Evolutionary conservation across 2,888 invertebrate species (phyloP).

Genomic region (Dysmachus trigonus): DNA sequence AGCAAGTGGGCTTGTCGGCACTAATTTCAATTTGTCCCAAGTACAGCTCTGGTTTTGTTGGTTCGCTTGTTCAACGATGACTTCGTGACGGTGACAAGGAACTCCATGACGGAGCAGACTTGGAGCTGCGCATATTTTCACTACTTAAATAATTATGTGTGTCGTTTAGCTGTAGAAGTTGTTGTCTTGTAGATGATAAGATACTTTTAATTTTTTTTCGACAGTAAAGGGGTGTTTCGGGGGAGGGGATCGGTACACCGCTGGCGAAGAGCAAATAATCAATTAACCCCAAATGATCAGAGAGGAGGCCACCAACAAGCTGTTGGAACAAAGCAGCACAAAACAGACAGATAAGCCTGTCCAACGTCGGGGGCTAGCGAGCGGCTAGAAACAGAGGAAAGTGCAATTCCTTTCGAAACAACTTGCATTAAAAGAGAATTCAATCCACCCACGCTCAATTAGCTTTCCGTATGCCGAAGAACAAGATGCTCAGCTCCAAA

Average conservation of each 20-base stretch:
- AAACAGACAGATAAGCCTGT: not conserved
- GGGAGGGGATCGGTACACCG: not conserved
- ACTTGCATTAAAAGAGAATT: not conserved
- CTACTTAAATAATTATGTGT: not conserved
- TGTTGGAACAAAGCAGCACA: not conserved
- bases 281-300: slow-evolving; percentile 32
- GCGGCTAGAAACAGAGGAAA: not conserved
- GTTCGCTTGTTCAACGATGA: not conserved
- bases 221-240: not conserved
- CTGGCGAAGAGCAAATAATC: slow-evolving; percentile 1
- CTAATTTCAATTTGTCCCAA: not conserved
- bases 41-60: not conserved
- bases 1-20: not conserved
- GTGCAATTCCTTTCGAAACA: not conserved
- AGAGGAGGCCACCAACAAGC: not conserved
- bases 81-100: not conserved
- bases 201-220: not conserved
- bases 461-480: not conserved
- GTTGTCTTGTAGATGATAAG: not conserved
- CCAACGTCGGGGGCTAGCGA: not conserved
- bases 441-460: slow-evolving; percentile 11
- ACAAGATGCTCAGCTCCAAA: not conserved
- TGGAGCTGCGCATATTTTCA: slow-evolving; percentile 21
- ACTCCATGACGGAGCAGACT: not conserved
- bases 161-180: not conserved